phyloP scores from a whole-genome alignment of 2,797 vertebrate species.

The Cyclura pinguis region DNA sequence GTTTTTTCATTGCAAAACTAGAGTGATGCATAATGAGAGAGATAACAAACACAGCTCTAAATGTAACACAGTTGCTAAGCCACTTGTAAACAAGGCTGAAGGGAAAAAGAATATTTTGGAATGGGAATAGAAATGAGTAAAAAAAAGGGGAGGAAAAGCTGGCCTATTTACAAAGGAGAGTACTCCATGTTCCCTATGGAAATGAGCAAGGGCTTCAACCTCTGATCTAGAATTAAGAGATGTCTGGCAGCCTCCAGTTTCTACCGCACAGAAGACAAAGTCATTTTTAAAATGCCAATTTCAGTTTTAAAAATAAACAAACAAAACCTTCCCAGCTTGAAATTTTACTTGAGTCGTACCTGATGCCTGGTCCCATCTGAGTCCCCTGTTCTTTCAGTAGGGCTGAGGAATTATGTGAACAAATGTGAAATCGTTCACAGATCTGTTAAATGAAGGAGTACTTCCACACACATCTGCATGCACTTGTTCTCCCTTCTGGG shows the following conservation, averaged over 20 bases:
- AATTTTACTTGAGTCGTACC: not conserved
- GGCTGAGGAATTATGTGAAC: not conserved
- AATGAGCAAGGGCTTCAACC: constrained; percentile 1
- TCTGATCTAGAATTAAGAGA: constrained; percentile 26
- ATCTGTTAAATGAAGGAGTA: not conserved
- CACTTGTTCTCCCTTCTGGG: not conserved
- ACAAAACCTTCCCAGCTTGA: not conserved
- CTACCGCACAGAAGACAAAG: constrained; percentile 30
- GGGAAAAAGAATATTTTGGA: constrained; percentile 52
- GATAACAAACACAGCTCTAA: constrained; percentile 10
- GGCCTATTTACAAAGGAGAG: constrained; percentile 11
- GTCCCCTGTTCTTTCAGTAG: not conserved
- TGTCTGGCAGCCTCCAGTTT: not conserved
- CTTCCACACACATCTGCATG: not conserved
- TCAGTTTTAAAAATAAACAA: not conserved
- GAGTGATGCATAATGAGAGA: not conserved
- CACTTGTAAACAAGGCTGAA: constrained; percentile 14
- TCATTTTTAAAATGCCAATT: constrained; percentile 23
- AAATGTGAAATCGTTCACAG: not conserved
- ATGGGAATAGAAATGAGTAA: constrained; percentile 56
- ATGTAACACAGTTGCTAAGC: constrained; percentile 34
- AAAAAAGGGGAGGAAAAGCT: not conserved
- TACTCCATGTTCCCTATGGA: constrained; percentile 25
- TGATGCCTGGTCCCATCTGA: not conserved
- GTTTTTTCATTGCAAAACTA: constrained; percentile 22